phyloP scores from a whole-genome alignment of 2,113 vertebrate species.

The Eira barbara region DNA sequence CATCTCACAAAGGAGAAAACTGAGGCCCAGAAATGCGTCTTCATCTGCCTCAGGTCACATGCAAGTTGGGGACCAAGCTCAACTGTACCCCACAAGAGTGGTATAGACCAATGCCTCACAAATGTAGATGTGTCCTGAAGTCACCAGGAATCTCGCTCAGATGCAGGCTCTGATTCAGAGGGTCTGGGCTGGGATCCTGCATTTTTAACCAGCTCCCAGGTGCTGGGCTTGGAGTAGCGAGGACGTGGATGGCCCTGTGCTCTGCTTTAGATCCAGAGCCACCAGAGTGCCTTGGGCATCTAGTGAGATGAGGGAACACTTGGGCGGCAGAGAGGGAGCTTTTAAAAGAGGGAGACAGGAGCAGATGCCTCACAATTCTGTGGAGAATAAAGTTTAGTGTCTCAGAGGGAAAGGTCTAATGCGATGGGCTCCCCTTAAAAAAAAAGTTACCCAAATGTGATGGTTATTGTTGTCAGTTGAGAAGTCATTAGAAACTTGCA shows the following conservation, averaged over 20 bases:
- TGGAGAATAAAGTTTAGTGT: not conserved
- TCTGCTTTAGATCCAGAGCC: not conserved
- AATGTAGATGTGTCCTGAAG: too few species aligned
- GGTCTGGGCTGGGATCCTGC: not conserved
- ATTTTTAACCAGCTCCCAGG: not conserved
- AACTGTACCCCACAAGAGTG: not conserved
- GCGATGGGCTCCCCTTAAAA: not conserved
- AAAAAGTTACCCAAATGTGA: not conserved
- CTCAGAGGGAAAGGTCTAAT: not conserved
- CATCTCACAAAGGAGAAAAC: slow-evolving; percentile 18
- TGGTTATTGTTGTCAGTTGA: not conserved
- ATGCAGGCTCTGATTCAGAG: not conserved
- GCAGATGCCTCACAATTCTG: not conserved
- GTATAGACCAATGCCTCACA: not conserved
- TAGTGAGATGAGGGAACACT: not conserved
- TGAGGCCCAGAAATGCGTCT: not conserved
- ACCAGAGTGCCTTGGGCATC: not conserved
- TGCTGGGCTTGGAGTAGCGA: not conserved
- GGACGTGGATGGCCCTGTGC: too few species aligned
- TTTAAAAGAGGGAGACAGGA: not conserved
- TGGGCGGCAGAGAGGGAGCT: not conserved
- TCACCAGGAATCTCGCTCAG: not conserved
- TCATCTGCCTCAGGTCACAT: not conserved
- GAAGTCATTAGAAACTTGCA: not conserved
- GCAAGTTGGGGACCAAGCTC: not conserved